These are phyloP conservation scores for Achlya flavicornis DNA, from an alignment of 2,888 invertebrate species.

Conservation along the genomic window DNA sequence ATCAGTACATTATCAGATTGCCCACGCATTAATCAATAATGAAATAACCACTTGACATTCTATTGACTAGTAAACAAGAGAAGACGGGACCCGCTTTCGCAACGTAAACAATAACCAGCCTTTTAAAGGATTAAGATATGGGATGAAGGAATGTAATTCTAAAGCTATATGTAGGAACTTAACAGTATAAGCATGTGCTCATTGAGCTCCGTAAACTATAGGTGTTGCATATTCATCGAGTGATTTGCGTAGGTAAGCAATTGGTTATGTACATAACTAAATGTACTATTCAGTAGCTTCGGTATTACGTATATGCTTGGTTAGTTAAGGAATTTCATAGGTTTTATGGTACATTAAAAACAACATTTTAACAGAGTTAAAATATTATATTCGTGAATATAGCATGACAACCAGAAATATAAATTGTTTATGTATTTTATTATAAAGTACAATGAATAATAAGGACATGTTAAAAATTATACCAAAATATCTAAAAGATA, in stretches of 20 bases:
- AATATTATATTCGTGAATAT: too few species aligned
- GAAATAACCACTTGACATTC: background rate
- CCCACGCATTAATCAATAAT: background rate
- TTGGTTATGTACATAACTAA: conserved; percentile 74
- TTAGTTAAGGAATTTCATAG: conserved; percentile 36
- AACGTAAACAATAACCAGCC: conserved; percentile 15
- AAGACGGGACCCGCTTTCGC: conserved; percentile 5
- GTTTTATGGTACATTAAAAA: conserved; percentile 14
- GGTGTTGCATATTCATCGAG: conserved; percentile 82
- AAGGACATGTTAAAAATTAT: background rate
- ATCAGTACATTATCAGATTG: background rate
- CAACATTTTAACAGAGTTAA: too few species aligned
- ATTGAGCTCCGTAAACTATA: conserved; percentile 76
- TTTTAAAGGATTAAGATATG: conserved; percentile 38
- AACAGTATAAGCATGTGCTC: conserved; percentile 81
- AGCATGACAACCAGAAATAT: background rate
- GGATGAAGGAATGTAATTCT: conserved; percentile 51
- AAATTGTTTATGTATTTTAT: background rate
- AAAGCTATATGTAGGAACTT: conserved; percentile 67
- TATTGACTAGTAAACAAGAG: background rate
- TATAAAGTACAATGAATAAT: background rate
- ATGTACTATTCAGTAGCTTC: conserved; percentile 45
- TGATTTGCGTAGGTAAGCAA: conserved; percentile 83
- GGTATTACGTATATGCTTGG: conserved; percentile 31
- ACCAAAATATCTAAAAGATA: background rate